Evolutionary conservation across 2,888 invertebrate genomes (phyloP).

Genomic region (Iselma pallidipennis): DNA sequence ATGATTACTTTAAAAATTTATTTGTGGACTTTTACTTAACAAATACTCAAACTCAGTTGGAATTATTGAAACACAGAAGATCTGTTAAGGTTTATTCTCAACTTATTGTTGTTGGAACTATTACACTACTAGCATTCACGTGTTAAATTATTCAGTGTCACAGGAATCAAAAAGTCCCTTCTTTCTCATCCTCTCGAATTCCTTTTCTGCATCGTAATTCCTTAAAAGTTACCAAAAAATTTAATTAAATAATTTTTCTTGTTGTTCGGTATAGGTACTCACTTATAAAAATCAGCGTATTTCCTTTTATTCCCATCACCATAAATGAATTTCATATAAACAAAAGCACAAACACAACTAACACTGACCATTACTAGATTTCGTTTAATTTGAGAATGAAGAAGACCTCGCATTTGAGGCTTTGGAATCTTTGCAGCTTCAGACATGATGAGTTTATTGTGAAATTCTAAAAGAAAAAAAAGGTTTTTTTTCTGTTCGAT

Average conservation of each 20-base stretch:
- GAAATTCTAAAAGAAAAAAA: no score
- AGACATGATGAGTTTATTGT: neutral
- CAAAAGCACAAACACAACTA: conserved; percentile 4
- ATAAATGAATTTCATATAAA: conserved; percentile 24
- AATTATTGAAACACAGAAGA: no score
- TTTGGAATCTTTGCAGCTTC: conserved; percentile 16
- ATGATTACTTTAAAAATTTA: no score
- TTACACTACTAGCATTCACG: neutral
- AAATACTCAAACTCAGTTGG: no score
- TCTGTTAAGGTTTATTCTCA: no score
- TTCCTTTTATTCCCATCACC: conserved; percentile 19
- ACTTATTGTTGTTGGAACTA: no score
- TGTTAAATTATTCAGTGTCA: neutral
- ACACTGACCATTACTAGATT: conserved; percentile 21
- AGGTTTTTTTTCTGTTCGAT: neutral
- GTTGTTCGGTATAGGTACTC: conserved; percentile 8
- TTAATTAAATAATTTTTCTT: conserved; percentile 1
- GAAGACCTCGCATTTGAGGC: conserved; percentile 26
- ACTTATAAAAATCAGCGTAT: conserved; percentile 28
- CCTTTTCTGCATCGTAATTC: conserved; percentile 20
- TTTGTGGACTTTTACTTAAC: no score
- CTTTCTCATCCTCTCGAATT: conserved; percentile 21
- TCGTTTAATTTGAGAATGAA: conserved; percentile 21
- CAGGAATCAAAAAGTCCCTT: conserved; percentile 27
- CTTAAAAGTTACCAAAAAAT: conserved; percentile 10